phyloP scores from a whole-genome alignment of 2,888 invertebrate species.

The Arctia plantaginis region DNA sequence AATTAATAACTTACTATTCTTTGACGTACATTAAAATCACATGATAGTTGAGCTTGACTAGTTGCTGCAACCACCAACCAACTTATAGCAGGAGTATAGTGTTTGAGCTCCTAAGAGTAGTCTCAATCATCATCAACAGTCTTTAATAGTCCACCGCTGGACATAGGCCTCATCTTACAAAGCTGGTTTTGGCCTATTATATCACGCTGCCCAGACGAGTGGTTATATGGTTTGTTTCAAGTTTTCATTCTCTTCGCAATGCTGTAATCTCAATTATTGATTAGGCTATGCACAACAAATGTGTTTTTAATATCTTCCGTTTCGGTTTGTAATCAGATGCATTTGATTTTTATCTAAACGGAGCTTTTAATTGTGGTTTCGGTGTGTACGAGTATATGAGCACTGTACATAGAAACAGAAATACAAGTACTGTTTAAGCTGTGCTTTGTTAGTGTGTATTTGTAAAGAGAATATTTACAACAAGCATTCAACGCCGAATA shows the following conservation, averaged over 20 bases:
- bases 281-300: neutral
- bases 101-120: neutral
- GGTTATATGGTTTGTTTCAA: too few species aligned
- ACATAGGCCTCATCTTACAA: too few species aligned
- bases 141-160: too few species aligned
- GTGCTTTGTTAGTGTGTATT: neutral
- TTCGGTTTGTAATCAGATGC: neutral
- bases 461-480: neutral
- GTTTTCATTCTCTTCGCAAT: too few species aligned
- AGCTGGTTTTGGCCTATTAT: too few species aligned
- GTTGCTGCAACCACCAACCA: neutral
- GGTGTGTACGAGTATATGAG: neutral
- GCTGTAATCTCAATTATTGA: too few species aligned
- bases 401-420: neutral
- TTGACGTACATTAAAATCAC: neutral
- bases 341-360: neutral
- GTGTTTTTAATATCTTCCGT: neutral
- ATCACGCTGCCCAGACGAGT: too few species aligned
- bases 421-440: neutral
- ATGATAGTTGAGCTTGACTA: neutral
- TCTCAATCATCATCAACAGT: neutral
- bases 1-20: too few species aligned
- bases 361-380: too few species aligned
- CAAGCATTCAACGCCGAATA: conserved; percentile 4
- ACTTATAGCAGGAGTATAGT: neutral